Evolutionary conservation across 1,140 invertebrate species (phyloP), one percentile per base, ranked within the genome.

Genomic region (Drosophila willistoni): DNA sequence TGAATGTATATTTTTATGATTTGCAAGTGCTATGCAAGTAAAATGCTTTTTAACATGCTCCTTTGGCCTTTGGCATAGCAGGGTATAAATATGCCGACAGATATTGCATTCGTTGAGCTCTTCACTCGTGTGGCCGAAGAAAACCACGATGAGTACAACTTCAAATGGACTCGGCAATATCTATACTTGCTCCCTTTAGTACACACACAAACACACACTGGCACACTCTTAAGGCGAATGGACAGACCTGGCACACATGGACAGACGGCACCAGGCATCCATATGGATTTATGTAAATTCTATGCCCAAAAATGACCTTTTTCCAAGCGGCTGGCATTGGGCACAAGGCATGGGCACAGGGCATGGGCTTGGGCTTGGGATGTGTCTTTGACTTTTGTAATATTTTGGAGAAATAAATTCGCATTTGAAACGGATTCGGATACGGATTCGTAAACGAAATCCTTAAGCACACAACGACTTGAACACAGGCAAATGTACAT

Each of bases 281-380:
- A 91, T 91, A 91, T 91, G 89, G 89, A 91, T 91, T 91, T 91
- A 91, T 91, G 89, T 91, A 91, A 91, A 91, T 91, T 89, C 85
- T 81, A 89, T 89, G 85, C 85, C 84, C 81, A 84, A 83, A 89
- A 89, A 90, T 89, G 84, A 89, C 84, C 84, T 89, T 89, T 89
- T 89, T 84, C 80, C 71, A 76, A 65, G 64, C 64, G 71, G 76
- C 68, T 80, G 71, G 34, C 36, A 51, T 55, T 39, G 22, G 64
- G 54, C 13, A 13, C 22, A 47, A 36, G 39, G 51, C 22, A 25
- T 56, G 39, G 67, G 39, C 42, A 55, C 3, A 39, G 36, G 10
- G 36, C 12, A 12, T 19, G 59, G 66, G 57, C 29, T 10, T 34
- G 34, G n/a, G 17, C 17, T 33, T 54, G 65, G 70, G 81, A 55